phyloP scores from a whole-genome alignment of 2,888 invertebrate genomes.

The Platycheirus albimanus region DNA sequence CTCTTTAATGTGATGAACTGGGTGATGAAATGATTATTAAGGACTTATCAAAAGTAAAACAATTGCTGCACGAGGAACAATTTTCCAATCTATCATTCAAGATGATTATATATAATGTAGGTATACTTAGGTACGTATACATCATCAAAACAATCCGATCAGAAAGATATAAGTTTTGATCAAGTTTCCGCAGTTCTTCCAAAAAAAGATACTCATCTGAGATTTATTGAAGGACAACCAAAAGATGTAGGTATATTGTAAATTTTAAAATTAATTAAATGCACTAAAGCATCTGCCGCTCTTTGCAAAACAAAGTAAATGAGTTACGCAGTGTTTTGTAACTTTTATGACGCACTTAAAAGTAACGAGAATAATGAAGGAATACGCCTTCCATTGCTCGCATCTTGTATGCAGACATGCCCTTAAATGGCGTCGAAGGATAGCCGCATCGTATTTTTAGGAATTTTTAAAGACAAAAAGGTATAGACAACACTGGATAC shows the following conservation, averaged over 20 bases:
- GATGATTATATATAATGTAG: no score
- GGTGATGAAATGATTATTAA: slow-evolving; percentile 23
- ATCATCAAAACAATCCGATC: no score
- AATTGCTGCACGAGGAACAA: not conserved
- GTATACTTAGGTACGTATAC: no score
- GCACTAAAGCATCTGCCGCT: not conserved
- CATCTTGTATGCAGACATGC: slow-evolving; percentile 40
- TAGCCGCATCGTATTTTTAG: slow-evolving; percentile 42
- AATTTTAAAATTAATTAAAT: slow-evolving; percentile 49
- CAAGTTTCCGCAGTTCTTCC: no score
- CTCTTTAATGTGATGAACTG: slow-evolving; percentile 15
- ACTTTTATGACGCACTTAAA: slow-evolving; percentile 17
- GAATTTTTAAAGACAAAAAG: slow-evolving; percentile 22
- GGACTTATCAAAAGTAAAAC: not conserved
- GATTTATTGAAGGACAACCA: slow-evolving; percentile 10
- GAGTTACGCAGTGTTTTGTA: slow-evolving; percentile 1
- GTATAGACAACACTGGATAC: not conserved
- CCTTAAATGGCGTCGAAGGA: slow-evolving; percentile 66
- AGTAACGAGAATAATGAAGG: slow-evolving; percentile 38
- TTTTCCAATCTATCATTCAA: no score
- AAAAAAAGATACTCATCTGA: no score
- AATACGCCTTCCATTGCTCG: slow-evolving; percentile 1
- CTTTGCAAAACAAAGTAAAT: slow-evolving; percentile 10
- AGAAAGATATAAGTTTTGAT: no score
- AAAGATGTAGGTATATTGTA: slow-evolving; percentile 25